These are phyloP conservation scores for Aphaenogaster rudis DNA, from an alignment of 1,140 invertebrate genomes.

Conservation along the genomic window DNA sequence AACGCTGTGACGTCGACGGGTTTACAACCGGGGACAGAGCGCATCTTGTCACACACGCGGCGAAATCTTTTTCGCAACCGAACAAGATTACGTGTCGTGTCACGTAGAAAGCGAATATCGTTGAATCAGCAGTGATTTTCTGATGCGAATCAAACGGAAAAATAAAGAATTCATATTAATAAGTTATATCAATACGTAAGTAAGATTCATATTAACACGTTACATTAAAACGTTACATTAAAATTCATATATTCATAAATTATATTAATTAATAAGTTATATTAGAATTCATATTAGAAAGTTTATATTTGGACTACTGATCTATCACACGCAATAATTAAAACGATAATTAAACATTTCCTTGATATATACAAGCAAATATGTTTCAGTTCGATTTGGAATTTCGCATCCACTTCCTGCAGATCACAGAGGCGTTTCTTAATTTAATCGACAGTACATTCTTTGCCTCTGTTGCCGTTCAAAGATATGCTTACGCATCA, in stretches of 20 bases:
- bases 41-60: conserved; percentile 57
- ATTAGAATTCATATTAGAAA: background rate
- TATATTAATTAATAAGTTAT: background rate
- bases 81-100: conserved; percentile 28
- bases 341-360: conserved; percentile 2
- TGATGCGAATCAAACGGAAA: background rate
- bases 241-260: background rate
- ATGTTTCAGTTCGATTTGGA: background rate
- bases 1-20: conserved; percentile 73
- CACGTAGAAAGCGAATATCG: conserved; percentile 1
- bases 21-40: conserved; percentile 52
- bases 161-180: background rate
- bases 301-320: background rate
- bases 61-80: conserved; percentile 60
- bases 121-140: background rate
- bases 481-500: conserved; percentile 49
- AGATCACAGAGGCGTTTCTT: background rate
- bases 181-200: background rate
- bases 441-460: background rate
- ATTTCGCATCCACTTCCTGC: background rate
- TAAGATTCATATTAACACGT: background rate
- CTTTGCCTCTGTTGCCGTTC: background rate
- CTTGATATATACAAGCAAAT: background rate
- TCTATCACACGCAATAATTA: background rate
- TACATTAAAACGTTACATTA: background rate